Base-by-base conservation (phyloP, 1,140 invertebrate genomes). In the Euura lappo region DNA sequence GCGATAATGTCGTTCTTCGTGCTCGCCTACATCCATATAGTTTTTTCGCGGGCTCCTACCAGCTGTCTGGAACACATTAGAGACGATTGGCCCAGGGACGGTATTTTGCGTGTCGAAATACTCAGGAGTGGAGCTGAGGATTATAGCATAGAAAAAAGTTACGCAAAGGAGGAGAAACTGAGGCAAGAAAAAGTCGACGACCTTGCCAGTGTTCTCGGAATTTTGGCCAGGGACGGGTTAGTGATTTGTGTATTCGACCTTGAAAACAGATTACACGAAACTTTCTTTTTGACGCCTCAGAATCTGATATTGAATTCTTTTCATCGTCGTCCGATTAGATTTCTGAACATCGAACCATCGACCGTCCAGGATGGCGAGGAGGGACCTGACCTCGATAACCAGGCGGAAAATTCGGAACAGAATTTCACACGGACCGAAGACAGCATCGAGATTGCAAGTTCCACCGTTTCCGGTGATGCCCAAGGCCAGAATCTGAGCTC, bases 31-130 rank as follows among this genome's bases (percentile, higher is more conserved):
- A 97, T 99, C 79, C 98, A 99, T 83, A 92, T 97, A 83, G 94
- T 94, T 64, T 99, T 99, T 87, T 97, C 97, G 71, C 92, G 95
- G 79, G 92, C 95, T 78, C 97, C 98, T 43, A 96, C 96, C 51
- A 97, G 96, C 79, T 99, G 98, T 89, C 90, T 99, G 75, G 93
- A 97, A 82, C 92, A 96, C 85, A 92, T 99, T 44, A 92, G 95
- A 84, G 91, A 95, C 77, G 92, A 93, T 28, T 99, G 98, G 98
- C 98, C 98, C 2, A 89, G 95, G 72, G 95, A 99, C 88, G 98
- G 98, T 10, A 97, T 99, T 76, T 88, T 99, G 3, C 79, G 89
- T 79, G 96, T 99, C n/a, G 98, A 99, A 89, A 98, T 99, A 79
- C 90, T 98, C 68, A 90, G 92, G 76, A 94, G 96, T 86, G 89